phyloP scores from a whole-genome alignment of 1,140 invertebrate species.

The Littorina saxatilis region DNA sequence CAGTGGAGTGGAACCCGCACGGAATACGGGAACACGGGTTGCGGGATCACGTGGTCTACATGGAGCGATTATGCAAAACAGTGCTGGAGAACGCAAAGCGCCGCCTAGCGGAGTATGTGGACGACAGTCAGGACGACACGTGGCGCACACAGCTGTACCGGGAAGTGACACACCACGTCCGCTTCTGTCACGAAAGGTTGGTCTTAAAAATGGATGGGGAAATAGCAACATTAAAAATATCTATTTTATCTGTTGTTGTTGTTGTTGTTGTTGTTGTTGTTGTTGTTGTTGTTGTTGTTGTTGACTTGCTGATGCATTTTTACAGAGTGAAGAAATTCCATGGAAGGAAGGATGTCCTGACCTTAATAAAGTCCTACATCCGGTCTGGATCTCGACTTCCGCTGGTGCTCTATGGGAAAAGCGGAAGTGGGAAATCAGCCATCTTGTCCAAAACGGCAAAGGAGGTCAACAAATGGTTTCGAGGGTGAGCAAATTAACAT shows the following conservation, averaged over 20 bases:
- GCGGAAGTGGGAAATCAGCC: slow-evolving; percentile 88
- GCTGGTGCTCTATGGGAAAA: slow-evolving; percentile 84
- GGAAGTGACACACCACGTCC: slow-evolving; percentile 77
- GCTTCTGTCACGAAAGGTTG: slow-evolving; percentile 69
- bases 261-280: background rate
- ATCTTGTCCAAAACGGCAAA: slow-evolving; percentile 84
- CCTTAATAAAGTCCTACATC: slow-evolving; percentile 79
- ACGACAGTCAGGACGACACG: slow-evolving; percentile 78
- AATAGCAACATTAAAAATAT: too few species aligned
- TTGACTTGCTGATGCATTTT: background rate
- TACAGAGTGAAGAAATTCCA: slow-evolving; percentile 69
- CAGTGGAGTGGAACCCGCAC: slow-evolving; percentile 79
- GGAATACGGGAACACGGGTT: slow-evolving; percentile 76
- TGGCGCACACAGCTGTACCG: slow-evolving; percentile 78
- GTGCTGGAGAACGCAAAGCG: slow-evolving; percentile 52
- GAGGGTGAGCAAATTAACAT: slow-evolving; percentile 53
- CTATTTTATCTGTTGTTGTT: background rate
- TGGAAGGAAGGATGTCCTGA: slow-evolving; percentile 69
- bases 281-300: slow-evolving; percentile 1
- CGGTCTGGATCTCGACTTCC: slow-evolving; percentile 79
- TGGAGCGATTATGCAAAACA: slow-evolving; percentile 78
- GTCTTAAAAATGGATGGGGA: too few species aligned
- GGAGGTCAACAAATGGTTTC: slow-evolving; percentile 81
- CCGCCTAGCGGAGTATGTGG: slow-evolving; percentile 77
- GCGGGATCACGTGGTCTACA: slow-evolving; percentile 81